Evolutionary conservation across 1,140 invertebrate species (phyloP).

Genomic region (Coptotermes formosanus): DNA sequence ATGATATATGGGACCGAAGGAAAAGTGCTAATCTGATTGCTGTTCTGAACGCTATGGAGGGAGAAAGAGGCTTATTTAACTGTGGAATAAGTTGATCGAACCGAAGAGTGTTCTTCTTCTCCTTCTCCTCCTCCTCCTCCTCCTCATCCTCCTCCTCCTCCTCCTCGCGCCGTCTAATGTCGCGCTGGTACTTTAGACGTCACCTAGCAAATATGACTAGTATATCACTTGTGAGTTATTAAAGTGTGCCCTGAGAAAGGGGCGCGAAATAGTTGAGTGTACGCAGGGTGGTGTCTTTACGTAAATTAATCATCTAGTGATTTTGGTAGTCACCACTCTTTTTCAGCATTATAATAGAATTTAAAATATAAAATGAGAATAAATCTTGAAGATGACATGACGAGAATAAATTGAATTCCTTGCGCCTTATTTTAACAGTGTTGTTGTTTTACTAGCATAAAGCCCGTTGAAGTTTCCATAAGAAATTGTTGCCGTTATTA

Average conservation of each 20-base stretch:
- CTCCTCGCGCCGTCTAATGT: neutral
- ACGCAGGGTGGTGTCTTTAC: neutral
- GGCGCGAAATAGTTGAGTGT: neutral
- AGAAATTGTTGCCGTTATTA: too few species aligned
- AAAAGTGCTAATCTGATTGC: slow-evolving; percentile 1
- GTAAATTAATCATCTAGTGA: neutral
- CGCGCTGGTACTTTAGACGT: neutral
- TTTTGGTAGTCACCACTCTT: neutral
- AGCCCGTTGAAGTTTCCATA: too few species aligned
- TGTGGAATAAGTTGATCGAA: neutral
- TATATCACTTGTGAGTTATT: neutral
- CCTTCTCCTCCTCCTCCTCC: neutral
- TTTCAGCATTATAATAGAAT: neutral
- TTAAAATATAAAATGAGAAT: neutral
- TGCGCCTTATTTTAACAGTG: too few species aligned
- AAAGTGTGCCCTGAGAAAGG: neutral
- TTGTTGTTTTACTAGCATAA: too few species aligned
- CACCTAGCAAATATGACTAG: neutral
- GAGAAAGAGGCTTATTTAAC: neutral
- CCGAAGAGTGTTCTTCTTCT: neutral
- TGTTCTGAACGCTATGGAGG: neutral
- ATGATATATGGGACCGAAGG: neutral
- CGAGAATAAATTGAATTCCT: neutral
- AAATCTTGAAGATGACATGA: neutral
- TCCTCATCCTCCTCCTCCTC: neutral